Percentiles rank a stretch among this genome's conserved stretches.
phyloP scores from a whole-genome alignment of 2,797 vertebrate genomes.

The Babyrousa celebensis region DNA sequence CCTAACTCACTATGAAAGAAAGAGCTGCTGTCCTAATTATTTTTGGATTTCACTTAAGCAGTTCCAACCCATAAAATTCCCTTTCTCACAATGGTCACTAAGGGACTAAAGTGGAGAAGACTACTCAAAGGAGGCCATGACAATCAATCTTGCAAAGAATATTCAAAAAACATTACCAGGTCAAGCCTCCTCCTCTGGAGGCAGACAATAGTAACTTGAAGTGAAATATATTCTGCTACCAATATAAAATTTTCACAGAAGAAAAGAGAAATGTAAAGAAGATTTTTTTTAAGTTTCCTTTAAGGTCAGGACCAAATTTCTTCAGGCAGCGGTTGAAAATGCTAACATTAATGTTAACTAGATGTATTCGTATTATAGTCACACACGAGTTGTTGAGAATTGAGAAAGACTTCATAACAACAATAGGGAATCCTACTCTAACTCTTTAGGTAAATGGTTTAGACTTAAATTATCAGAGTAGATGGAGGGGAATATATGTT shows the following conservation, averaged over 20 bases:
- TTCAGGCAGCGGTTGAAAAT: background rate
- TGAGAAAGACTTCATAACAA: background rate
- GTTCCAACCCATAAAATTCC: constrained; percentile 1
- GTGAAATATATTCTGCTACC: constrained; percentile 14
- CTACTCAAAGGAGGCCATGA: background rate
- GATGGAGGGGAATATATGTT: background rate
- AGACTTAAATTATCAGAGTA: background rate
- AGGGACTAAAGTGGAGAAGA: constrained; percentile 15
- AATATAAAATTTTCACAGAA: constrained; percentile 30
- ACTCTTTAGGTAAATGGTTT: constrained; percentile 33
- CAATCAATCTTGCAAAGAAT: constrained; percentile 22
- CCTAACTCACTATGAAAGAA: background rate
- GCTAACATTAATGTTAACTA: constrained; percentile 47
- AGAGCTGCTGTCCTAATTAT: constrained; percentile 24
- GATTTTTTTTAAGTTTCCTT: background rate
- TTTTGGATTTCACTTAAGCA: constrained; percentile 53
- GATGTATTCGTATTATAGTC: constrained; percentile 4
- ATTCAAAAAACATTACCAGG: constrained; percentile 19
- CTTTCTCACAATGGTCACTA: constrained; percentile 27
- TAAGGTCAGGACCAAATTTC: constrained; percentile 30
- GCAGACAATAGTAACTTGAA: background rate
- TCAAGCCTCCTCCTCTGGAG: background rate
- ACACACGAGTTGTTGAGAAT: background rate
- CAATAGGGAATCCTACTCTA: background rate
- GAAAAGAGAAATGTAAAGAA: constrained; percentile 46